Evolutionary conservation across 2,888 invertebrate genomes (phyloP).

Genomic region (Sphaerophoria rueppellii): DNA sequence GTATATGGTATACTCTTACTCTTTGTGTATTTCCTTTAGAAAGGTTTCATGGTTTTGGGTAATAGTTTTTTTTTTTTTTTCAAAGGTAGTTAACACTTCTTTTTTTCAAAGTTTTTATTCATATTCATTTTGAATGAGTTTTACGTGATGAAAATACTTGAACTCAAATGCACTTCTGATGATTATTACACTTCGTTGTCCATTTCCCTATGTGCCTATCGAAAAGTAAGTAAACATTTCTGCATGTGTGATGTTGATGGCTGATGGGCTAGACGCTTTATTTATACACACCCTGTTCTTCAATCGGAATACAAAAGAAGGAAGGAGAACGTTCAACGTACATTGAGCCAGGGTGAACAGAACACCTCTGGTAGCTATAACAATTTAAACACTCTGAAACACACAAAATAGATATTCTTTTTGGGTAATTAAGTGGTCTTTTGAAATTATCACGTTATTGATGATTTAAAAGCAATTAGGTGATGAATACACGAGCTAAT

Average conservation of each 20-base stretch:
- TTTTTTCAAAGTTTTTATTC: constrained; percentile 28
- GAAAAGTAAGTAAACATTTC: constrained; percentile 40
- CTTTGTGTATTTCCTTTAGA: neutral
- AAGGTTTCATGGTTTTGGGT: constrained; percentile 12
- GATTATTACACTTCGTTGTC: neutral
- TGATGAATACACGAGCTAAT: constrained; percentile 36
- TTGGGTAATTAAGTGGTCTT: constrained; percentile 7
- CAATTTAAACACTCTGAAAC: constrained; percentile 13
- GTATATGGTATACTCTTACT: neutral
- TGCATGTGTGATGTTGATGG: constrained; percentile 41
- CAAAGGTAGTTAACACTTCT: constrained; percentile 34
- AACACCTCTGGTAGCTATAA: constrained; percentile 3
- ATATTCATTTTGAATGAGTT: constrained; percentile 56
- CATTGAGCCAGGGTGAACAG: too few species aligned
- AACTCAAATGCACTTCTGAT: constrained; percentile 52
- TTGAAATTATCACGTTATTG: constrained; percentile 45
- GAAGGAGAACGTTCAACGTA: neutral
- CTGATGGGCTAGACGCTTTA: constrained; percentile 1
- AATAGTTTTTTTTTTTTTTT: neutral
- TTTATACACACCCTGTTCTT: constrained; percentile 48
- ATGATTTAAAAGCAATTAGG: constrained; percentile 48
- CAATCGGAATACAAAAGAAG: constrained; percentile 4
- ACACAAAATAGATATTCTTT: constrained; percentile 8
- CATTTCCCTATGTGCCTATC: constrained; percentile 12
- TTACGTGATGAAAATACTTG: constrained; percentile 63